Evolutionary conservation across 2,888 invertebrate genomes (phyloP).

Genomic region (Liposcelis brunnea): DNA sequence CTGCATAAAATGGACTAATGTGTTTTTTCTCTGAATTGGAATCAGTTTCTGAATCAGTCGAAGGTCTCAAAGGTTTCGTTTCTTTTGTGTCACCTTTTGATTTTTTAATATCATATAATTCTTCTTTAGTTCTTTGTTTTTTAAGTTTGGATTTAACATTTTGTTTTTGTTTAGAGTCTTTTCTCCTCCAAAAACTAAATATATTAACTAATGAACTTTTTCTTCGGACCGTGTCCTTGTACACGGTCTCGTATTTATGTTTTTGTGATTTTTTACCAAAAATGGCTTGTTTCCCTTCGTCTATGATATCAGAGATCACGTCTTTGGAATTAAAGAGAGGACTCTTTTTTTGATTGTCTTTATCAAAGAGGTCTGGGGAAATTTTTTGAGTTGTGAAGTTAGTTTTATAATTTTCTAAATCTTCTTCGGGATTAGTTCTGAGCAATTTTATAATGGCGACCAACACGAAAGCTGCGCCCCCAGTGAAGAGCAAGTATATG

Average conservation of each 20-base stretch:
- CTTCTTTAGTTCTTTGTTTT: constrained; percentile 5
- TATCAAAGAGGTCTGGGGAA: not conserved
- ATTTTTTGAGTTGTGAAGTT: not conserved
- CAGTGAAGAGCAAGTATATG: constrained; percentile 35
- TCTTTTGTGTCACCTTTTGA: not conserved
- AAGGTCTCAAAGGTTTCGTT: not conserved
- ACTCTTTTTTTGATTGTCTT: not conserved
- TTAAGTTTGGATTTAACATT: not conserved
- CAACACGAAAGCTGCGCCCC: constrained; percentile 33
- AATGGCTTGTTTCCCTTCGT: constrained; percentile 1
- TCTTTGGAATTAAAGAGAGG: constrained; percentile 1
- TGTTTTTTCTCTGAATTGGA: not conserved
- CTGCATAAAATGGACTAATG: not conserved
- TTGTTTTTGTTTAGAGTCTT: not conserved
- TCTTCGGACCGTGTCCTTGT: not conserved
- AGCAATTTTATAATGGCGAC: constrained; percentile 29
- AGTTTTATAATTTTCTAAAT: not conserved
- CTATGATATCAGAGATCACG: constrained; percentile 1
- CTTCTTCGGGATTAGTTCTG: constrained; percentile 18
- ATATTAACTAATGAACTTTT: constrained; percentile 2
- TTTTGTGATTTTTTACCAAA: constrained; percentile 1
- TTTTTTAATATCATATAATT: constrained; percentile 3
- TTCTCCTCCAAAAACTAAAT: constrained; percentile 1
- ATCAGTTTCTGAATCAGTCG: not conserved
- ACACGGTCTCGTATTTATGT: not conserved